Conservation (phyloP, 2,888 invertebrate species). For the Esperia sulphurella region DNA sequence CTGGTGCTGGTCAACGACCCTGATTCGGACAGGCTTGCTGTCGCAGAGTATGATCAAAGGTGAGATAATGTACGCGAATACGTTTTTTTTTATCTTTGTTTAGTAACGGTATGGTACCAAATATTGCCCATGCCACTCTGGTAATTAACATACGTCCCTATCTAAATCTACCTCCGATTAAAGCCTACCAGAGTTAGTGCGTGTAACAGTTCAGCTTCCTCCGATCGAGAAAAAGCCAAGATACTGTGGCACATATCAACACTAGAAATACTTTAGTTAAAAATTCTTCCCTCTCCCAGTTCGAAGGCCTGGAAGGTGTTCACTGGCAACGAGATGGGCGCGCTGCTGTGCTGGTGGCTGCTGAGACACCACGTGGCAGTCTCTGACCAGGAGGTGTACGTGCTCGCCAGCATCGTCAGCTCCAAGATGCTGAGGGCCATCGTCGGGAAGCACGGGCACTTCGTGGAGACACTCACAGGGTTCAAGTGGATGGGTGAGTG, state of each 20-base stretch:
- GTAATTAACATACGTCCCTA: too few species aligned
- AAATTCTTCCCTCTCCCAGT: too few species aligned
- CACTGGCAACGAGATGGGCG: constrained; percentile 96
- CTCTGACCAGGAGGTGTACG: constrained; percentile 82
- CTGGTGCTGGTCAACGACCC: constrained; percentile 98
- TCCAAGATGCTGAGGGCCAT: constrained; percentile 95
- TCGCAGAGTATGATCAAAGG: constrained; percentile 89
- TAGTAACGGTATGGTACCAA: too few species aligned
- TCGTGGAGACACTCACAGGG: constrained; percentile 95
- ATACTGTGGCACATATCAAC: too few species aligned
- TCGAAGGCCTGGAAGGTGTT: constrained; percentile 88
- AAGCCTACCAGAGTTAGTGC: too few species aligned
- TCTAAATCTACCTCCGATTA: too few species aligned
- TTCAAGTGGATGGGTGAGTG: constrained; percentile 98
- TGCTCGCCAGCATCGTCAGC: constrained; percentile 96
- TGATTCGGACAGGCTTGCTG: constrained; percentile 97
- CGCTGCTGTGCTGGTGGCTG: constrained; percentile 96
- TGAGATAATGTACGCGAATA: too few species aligned
- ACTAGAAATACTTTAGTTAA: too few species aligned
- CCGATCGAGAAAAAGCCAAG: too few species aligned
- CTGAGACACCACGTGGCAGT: constrained; percentile 78
- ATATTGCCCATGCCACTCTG: too few species aligned
- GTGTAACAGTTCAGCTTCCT: too few species aligned
- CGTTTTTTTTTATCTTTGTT: too few species aligned
- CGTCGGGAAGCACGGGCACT: constrained; percentile 86